Evolutionary conservation across 2,113 vertebrate genomes (phyloP).

Genomic region (Tyrannus savana): DNA sequence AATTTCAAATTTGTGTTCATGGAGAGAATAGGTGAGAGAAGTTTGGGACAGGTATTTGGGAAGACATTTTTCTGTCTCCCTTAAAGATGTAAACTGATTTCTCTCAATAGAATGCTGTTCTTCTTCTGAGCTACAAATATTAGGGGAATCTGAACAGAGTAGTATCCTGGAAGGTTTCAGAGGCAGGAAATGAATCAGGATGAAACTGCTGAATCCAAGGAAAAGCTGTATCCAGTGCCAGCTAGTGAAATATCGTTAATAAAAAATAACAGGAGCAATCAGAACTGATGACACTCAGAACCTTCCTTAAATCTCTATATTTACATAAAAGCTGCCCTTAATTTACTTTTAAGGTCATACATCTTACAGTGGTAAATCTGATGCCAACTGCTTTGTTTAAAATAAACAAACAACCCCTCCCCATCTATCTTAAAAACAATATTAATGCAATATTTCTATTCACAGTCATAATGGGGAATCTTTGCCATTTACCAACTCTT

Average conservation of each 20-base stretch:
- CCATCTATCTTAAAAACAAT: neutral
- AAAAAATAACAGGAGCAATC: neutral
- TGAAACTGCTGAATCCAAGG: neutral
- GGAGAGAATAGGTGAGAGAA: neutral
- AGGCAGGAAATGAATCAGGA: neutral
- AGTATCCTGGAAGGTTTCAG: neutral
- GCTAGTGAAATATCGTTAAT: neutral
- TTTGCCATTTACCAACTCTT: neutral
- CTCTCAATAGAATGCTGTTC: neutral
- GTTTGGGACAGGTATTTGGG: neutral
- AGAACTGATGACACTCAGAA: neutral
- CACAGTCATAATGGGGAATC: neutral
- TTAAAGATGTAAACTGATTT: neutral
- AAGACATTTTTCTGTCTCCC: neutral
- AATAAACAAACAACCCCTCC: neutral
- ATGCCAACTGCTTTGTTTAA: neutral
- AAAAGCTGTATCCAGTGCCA: neutral
- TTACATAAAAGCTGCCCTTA: neutral
- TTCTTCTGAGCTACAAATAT: neutral
- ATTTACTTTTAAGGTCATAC: neutral
- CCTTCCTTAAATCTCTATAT: neutral
- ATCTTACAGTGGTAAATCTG: neutral
- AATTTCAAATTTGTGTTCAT: neutral
- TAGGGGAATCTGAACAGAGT: neutral
- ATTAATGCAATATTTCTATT: neutral